phyloP scores from a whole-genome alignment of 2,797 vertebrate genomes.

The Danio kyathit region DNA sequence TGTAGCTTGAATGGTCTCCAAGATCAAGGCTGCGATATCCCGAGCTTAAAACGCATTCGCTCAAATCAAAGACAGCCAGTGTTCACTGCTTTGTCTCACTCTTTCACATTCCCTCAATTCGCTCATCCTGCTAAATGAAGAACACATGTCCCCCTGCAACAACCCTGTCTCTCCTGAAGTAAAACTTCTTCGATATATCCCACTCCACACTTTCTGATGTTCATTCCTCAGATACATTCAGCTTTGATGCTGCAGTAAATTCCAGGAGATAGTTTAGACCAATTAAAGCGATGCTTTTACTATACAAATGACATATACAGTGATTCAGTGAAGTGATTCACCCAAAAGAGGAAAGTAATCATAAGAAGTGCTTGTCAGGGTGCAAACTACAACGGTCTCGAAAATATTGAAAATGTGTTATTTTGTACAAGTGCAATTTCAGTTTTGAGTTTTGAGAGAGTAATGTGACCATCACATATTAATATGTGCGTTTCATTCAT shows the following conservation, averaged over 20 bases:
- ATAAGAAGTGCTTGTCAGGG: too few species aligned
- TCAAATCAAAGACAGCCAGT: slow-evolving; percentile 60
- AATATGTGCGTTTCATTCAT: too few species aligned
- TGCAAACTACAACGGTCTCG: too few species aligned
- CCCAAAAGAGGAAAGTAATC: too few species aligned
- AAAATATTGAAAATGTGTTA: too few species aligned
- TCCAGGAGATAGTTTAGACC: not conserved
- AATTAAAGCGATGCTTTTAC: not conserved
- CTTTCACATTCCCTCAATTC: slow-evolving; percentile 27
- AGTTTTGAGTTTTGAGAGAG: too few species aligned
- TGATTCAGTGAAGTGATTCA: too few species aligned
- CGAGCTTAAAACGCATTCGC: slow-evolving; percentile 41
- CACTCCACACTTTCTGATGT: slow-evolving; percentile 32
- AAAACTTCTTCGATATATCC: slow-evolving; percentile 43
- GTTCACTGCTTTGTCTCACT: slow-evolving; percentile 43
- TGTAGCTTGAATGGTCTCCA: slow-evolving; percentile 47
- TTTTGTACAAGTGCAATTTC: too few species aligned
- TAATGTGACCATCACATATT: too few species aligned
- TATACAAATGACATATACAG: too few species aligned
- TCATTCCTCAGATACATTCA: slow-evolving; percentile 30
- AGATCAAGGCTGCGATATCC: slow-evolving; percentile 62
- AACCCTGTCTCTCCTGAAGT: slow-evolving; percentile 29
- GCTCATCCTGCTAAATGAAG: slow-evolving; percentile 42
- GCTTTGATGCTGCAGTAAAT: slow-evolving; percentile 13
- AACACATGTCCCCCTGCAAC: slow-evolving; percentile 29